These are phyloP conservation scores for Nothoprocta perdicaria DNA, from an alignment of 2,113 vertebrate genomes.

Conservation along the genomic window DNA sequence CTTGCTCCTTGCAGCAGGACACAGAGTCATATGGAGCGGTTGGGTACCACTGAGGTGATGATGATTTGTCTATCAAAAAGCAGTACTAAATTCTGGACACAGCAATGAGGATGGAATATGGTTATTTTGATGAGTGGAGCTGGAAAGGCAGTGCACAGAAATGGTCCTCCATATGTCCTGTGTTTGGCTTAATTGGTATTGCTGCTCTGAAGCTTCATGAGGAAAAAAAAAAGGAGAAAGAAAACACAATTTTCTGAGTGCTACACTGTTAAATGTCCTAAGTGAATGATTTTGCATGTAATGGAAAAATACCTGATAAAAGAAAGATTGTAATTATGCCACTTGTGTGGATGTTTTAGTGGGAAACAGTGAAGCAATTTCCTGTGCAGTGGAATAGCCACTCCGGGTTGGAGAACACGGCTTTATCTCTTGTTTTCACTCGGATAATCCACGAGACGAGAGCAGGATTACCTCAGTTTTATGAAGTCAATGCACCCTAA, in stretches of 20 bases:
- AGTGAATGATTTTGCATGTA: constrained; percentile 19
- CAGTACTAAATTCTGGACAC: neutral
- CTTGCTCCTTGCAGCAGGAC: neutral
- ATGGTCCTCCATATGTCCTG: constrained; percentile 13
- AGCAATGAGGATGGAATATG: neutral
- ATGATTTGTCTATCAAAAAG: constrained; percentile 7
- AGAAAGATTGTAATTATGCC: constrained; percentile 11
- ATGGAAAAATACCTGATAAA: constrained; percentile 4
- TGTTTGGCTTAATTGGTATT: neutral
- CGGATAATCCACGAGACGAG: neutral
- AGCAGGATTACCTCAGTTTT: neutral
- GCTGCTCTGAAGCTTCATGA: constrained; percentile 29
- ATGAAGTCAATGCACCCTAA: neutral
- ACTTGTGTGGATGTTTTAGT: neutral
- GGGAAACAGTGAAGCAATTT: neutral
- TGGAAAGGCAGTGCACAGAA: constrained; percentile 27
- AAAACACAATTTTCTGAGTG: constrained; percentile 18
- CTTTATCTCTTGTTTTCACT: neutral
- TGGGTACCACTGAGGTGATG: neutral
- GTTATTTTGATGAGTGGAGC: neutral
- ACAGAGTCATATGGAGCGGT: neutral
- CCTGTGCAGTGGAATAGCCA: neutral
- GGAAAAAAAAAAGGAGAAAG: constrained; percentile 21
- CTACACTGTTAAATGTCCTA: neutral
- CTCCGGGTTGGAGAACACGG: fast-evolving